Conservation (phyloP, 2,113 vertebrate genomes). For the Spheniscus mendiculus region DNA sequence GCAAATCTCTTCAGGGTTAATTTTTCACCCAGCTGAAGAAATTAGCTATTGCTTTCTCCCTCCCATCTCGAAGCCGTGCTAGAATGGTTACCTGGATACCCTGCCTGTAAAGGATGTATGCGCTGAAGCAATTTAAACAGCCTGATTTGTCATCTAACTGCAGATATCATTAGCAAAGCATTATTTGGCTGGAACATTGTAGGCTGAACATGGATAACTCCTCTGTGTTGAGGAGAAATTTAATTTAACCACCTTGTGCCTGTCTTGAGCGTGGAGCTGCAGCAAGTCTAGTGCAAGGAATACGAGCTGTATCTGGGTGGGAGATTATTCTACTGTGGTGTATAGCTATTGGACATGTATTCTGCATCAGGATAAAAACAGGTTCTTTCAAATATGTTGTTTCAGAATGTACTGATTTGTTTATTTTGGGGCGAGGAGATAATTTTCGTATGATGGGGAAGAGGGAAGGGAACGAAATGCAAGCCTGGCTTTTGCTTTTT, state of each 20-base stretch:
- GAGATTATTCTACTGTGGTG: not conserved
- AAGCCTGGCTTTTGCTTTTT: not conserved
- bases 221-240: not conserved
- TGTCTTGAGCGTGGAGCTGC: not conserved
- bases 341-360: not conserved
- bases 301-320: not conserved
- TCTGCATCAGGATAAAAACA: not conserved
- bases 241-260: constrained; percentile 25
- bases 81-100: constrained; percentile 53
- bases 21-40: constrained; percentile 46
- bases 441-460: not conserved
- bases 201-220: constrained; percentile 21
- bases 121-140: constrained; percentile 4
- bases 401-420: not conserved
- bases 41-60: constrained; percentile 6
- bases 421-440: not conserved
- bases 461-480: not conserved
- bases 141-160: constrained; percentile 55
- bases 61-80: not conserved
- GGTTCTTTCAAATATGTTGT: not conserved
- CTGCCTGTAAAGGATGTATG: not conserved
- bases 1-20: constrained; percentile 21
- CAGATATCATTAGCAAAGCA: constrained; percentile 22
- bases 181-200: constrained; percentile 46
- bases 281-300: not conserved